Evolutionary conservation across 2,888 invertebrate genomes (phyloP).

Genomic region (Matsumyia berberina): DNA sequence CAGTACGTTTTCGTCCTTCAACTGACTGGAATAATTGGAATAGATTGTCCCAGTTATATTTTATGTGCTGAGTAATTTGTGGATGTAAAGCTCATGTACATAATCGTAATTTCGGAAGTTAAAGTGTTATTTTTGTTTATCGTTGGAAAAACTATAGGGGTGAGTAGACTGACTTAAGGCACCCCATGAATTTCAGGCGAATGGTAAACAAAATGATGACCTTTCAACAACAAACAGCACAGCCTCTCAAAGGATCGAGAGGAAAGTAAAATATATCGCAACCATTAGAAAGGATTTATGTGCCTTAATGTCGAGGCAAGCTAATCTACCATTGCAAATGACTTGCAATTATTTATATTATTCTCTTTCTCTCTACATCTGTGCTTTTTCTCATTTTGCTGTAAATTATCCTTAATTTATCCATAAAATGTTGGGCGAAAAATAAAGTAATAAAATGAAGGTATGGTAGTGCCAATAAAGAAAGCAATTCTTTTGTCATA

Average conservation of each 20-base stretch:
- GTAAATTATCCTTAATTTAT: conserved; percentile 12
- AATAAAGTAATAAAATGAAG: conserved; percentile 10
- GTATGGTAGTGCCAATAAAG: background rate
- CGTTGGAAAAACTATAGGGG: background rate
- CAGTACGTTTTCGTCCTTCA: background rate
- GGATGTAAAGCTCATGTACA: background rate
- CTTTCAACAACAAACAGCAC: conserved; percentile 10
- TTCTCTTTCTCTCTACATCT: background rate
- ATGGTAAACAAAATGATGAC: background rate
- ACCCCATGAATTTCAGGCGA: background rate
- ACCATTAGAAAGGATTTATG: conserved; percentile 41
- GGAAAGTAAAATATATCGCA: conserved; percentile 33
- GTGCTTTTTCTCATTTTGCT: background rate
- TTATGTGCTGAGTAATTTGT: conserved; percentile 28
- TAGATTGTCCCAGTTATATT: conserved; percentile 23
- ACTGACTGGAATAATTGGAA: conserved; percentile 23
- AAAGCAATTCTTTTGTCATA: no score
- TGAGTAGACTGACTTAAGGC: no score
- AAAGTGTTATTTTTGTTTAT: background rate
- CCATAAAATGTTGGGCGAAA: background rate
- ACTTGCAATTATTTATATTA: conserved; percentile 36
- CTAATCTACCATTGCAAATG: conserved; percentile 44
- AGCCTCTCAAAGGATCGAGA: background rate
- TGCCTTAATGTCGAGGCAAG: conserved; percentile 20
- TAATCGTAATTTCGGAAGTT: background rate